phyloP scores from a whole-genome alignment of 2,797 vertebrate genomes.

The Nyctibius grandis region DNA sequence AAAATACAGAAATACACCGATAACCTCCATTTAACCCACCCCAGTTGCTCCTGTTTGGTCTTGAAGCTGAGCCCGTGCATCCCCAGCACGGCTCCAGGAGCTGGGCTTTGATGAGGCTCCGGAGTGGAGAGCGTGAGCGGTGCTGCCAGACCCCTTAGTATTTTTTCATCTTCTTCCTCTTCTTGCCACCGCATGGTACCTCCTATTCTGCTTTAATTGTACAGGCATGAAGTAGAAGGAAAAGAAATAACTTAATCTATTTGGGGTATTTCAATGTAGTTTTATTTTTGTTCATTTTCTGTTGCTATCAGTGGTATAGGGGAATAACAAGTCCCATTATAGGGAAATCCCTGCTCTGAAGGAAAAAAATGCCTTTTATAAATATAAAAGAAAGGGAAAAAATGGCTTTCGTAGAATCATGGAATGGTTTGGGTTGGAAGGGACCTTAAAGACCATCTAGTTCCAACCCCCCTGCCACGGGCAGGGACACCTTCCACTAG shows the following conservation, averaged over 20 bases:
- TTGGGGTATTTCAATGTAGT: neutral
- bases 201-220: neutral
- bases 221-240: neutral
- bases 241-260: neutral
- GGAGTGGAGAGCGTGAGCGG: rapidly evolving
- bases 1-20: rapidly evolving
- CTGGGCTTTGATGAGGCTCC: neutral
- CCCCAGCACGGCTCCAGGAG: neutral
- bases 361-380: neutral
- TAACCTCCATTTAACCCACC: neutral
- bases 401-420: too few species aligned
- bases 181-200: neutral
- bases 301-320: rapidly evolving
- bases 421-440: too few species aligned
- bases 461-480: too few species aligned
- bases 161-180: neutral
- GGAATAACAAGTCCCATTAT: neutral
- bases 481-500: too few species aligned
- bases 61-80: neutral
- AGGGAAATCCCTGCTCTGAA: neutral
- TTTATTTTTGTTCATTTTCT: neutral
- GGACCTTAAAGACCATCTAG: too few species aligned
- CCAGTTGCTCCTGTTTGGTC: neutral
- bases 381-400: neutral
- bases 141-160: rapidly evolving